These are phyloP conservation scores for Phoeniculus purpureus DNA, from an alignment of 2,797 vertebrate genomes.

Conservation along the genomic window DNA sequence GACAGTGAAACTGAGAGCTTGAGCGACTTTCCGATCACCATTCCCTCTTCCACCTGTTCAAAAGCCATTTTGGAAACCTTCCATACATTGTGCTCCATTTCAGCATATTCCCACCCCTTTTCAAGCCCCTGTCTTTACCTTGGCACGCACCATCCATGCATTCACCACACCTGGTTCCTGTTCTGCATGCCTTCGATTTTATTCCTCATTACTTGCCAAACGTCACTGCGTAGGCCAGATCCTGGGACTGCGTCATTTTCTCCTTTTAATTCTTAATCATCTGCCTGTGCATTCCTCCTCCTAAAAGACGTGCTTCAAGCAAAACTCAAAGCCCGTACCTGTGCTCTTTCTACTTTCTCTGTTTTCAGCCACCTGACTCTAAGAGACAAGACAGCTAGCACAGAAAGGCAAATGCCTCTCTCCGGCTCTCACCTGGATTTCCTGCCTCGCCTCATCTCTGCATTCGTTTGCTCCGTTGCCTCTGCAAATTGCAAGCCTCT, in stretches of 20 bases:
- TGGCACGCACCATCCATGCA: neutral
- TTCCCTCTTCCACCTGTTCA: neutral
- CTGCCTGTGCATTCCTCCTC: neutral
- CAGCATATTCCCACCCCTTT: neutral
- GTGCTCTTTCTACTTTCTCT: neutral
- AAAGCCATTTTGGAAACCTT: neutral
- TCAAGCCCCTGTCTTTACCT: neutral
- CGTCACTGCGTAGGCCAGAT: neutral
- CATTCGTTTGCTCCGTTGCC: neutral
- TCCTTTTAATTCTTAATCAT: neutral
- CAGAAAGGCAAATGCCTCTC: neutral
- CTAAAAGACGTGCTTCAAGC: neutral
- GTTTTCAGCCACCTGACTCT: neutral
- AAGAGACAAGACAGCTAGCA: neutral
- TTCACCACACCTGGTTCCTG: neutral
- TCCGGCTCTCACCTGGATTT: neutral
- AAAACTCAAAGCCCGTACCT: neutral
- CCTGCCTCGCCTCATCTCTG: neutral
- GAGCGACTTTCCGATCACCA: neutral
- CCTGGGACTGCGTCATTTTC: neutral
- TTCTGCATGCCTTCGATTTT: neutral
- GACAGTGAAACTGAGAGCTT: conserved; percentile 4
- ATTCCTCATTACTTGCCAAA: neutral
- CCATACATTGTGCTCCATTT: neutral
- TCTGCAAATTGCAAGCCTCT: neutral